These are phyloP conservation scores for Trachops cirrhosus DNA, from an alignment of 2,797 vertebrate genomes.

Conservation along the genomic window DNA sequence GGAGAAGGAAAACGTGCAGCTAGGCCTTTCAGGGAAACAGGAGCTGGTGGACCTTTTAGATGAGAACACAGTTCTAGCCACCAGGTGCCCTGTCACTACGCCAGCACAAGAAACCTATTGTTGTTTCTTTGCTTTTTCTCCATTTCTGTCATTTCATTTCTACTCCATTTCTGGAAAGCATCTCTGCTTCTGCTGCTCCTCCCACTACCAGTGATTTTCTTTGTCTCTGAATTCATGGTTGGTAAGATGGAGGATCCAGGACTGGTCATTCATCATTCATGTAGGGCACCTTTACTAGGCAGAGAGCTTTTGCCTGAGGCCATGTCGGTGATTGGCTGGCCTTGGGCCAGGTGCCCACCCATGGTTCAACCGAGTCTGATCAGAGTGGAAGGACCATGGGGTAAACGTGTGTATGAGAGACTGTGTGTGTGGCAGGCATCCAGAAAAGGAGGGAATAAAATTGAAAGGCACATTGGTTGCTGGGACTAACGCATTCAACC, in stretches of 20 bases:
- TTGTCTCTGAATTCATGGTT: background rate
- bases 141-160: background rate
- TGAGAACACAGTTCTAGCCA: background rate
- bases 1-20: background rate
- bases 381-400: background rate
- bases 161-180: too few species aligned
- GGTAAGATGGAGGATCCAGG: background rate
- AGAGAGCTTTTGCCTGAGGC: background rate
- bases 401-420: background rate
- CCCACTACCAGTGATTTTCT: background rate
- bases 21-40: background rate
- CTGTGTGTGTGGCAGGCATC: background rate
- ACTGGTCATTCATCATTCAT: accelerated
- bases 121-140: background rate
- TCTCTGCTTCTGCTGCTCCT: background rate
- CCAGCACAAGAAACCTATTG: background rate
- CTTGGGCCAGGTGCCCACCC: background rate
- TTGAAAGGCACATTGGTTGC: background rate
- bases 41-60: background rate
- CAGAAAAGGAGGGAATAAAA: background rate
- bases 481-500: background rate
- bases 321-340: background rate
- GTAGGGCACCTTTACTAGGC: background rate
- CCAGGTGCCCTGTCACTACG: background rate
- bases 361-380: background rate